Base-by-base conservation (phyloP, 2,888 invertebrate genomes). In the Clepsis dumicolana region DNA sequence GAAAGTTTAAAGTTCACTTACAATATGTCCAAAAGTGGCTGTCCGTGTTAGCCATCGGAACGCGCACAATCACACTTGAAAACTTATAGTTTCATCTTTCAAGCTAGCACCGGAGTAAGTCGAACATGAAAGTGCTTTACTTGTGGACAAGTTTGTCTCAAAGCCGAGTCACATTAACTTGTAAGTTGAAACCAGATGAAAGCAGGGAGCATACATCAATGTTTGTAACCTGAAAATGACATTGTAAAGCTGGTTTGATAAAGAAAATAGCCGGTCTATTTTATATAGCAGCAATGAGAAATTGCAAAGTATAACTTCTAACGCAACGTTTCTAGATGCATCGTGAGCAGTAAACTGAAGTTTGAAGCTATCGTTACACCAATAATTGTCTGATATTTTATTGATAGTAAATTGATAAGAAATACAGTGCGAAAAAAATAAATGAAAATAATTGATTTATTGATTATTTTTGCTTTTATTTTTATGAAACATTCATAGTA, bases 341-440 rank as follows among this genome's bases (percentile, higher is more conserved):
- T 21, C 2, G 21, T 48, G 21, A 12, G 21, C 21, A 7, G 48
- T 48, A 21, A 48, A 48, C 48, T 48, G 48, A 48, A 48, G 10
- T 18, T 21, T 41, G 16, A 41, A 7, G 21, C 2, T 21, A 12
- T 10, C 21, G 44, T 21, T 21, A 48, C 21, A 21, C 21, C 48
- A 48, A 48, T 48, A 48, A 48, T 48, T 21, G 21, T 48, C 48
- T 48, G 48, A 48, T 48, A 21, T 48, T 41, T 48, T 48, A 48
- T 48, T 48, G 48, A 48, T 48, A 21, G n/a, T n/a, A n/a, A n/a
- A n/a, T 2, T 1, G 41, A 48, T 48, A 48, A 18, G 48, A 21
- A 48, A n/a, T n/a, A n/a, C n/a, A n/a, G n/a, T n/a, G n/a, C n/a
- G n/a, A n/a, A n/a, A n/a, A n/a, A n/a, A n/a, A n/a, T n/a, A n/a